A percentile compares a stretch with the other conserved stretches of the same genome.
Evolutionary conservation across 2,888 invertebrate species (phyloP).

Genomic region (Bedellia somnulentella): DNA sequence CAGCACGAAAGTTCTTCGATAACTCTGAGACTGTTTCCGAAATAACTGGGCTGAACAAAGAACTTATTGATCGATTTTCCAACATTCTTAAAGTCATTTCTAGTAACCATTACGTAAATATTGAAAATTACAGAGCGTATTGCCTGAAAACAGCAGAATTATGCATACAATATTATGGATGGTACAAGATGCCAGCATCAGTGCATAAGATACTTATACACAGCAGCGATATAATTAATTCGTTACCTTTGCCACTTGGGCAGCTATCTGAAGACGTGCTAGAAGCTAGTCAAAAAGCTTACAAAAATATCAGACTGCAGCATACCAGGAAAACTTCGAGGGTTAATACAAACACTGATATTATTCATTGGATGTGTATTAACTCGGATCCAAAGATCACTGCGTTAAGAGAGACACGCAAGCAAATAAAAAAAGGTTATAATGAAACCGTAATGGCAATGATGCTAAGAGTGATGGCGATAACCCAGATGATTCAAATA

Average conservation of each 20-base stretch:
- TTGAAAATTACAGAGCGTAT: too few species aligned
- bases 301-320: slow-evolving; percentile 1
- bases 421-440: too few species aligned
- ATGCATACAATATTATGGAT: not conserved
- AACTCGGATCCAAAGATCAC: slow-evolving; percentile 1
- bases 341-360: not conserved
- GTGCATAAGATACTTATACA: not conserved
- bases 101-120: too few species aligned
- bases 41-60: too few species aligned
- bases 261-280: slow-evolving; percentile 5
- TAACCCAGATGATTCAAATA: too few species aligned
- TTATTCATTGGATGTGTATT: not conserved
- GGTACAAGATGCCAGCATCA: not conserved
- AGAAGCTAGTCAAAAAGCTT: slow-evolving; percentile 4
- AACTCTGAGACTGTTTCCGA: slow-evolving; percentile 6
- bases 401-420: too few species aligned
- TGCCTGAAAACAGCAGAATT: too few species aligned
- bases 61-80: too few species aligned
- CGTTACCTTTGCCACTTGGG: slow-evolving; percentile 4
- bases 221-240: not conserved
- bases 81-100: too few species aligned
- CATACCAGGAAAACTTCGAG: not conserved
- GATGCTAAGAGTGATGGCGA: too few species aligned
- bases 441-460: too few species aligned
- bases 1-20: slow-evolving; percentile 7